Evolutionary conservation across 1,140 invertebrate species (phyloP).

Genomic region (Anastatus disparis): DNA sequence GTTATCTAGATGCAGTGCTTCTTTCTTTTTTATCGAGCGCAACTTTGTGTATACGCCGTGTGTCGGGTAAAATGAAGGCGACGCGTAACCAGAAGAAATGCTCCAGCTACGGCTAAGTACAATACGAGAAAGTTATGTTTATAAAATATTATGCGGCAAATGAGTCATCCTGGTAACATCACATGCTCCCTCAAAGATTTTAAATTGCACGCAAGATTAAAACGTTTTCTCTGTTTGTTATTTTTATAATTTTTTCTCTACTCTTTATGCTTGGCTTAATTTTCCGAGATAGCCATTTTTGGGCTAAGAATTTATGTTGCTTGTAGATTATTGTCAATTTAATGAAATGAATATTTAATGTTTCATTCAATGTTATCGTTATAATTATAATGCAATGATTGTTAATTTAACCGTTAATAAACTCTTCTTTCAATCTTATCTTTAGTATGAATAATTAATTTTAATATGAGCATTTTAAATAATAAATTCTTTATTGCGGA

Average conservation of each 20-base stretch:
- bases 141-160: conserved; percentile 28
- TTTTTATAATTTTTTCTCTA: not conserved
- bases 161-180: not conserved
- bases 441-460: too few species aligned
- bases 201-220: conserved; percentile 43
- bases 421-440: too few species aligned
- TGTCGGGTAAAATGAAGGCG: conserved; percentile 45
- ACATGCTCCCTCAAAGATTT: not conserved
- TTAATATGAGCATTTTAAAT: too few species aligned
- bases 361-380: too few species aligned
- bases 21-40: too few species aligned
- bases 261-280: not conserved
- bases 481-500: too few species aligned
- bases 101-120: conserved; percentile 42
- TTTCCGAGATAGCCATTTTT: not conserved
- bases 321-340: too few species aligned
- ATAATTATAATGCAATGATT: too few species aligned
- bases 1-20: too few species aligned
- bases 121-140: conserved; percentile 29
- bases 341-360: too few species aligned
- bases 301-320: too few species aligned
- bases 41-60: conserved; percentile 41
- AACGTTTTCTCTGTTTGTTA: conserved; percentile 14
- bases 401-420: too few species aligned
- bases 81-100: conserved; percentile 44